Evolutionary conservation across 2,113 vertebrate species (phyloP).

Genomic region (Rhizomys pruinosus): DNA sequence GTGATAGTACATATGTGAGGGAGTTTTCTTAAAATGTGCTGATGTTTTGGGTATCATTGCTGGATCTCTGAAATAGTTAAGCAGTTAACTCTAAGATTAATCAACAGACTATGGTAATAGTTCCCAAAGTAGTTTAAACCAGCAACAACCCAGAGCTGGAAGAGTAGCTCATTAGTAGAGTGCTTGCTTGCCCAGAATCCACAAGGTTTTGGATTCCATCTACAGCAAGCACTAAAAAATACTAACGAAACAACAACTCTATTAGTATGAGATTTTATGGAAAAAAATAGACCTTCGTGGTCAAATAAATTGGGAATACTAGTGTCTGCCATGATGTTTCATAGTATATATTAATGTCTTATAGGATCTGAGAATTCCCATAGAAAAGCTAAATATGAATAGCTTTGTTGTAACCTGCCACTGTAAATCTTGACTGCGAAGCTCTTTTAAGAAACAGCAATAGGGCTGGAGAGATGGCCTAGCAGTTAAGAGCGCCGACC

Average conservation of each 20-base stretch:
- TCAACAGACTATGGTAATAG: slow-evolving; percentile 35
- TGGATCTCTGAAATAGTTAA: slow-evolving; percentile 26
- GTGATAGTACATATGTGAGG: neutral
- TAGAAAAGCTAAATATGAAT: slow-evolving; percentile 8
- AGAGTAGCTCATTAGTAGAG: neutral
- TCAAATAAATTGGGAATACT: slow-evolving; percentile 45
- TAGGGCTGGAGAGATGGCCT: neutral
- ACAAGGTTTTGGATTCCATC: neutral
- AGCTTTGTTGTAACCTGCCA: slow-evolving; percentile 42
- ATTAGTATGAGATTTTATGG: neutral
- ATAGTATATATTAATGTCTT: neutral
- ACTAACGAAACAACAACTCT: neutral
- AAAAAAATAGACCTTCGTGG: neutral
- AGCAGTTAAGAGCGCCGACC: neutral
- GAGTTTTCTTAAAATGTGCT: slow-evolving; percentile 26
- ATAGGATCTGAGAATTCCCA: slow-evolving; percentile 28
- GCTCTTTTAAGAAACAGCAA: neutral
- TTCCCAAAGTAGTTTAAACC: slow-evolving; percentile 22
- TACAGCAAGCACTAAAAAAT: neutral
- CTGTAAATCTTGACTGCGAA: neutral
- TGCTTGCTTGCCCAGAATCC: neutral
- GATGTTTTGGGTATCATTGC: neutral
- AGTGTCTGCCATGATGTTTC: slow-evolving; percentile 15
- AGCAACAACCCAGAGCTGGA: neutral
- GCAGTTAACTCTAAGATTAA: neutral